phyloP scores from a whole-genome alignment of 2,797 vertebrate genomes.

The Sebastes kiyomatsui region DNA sequence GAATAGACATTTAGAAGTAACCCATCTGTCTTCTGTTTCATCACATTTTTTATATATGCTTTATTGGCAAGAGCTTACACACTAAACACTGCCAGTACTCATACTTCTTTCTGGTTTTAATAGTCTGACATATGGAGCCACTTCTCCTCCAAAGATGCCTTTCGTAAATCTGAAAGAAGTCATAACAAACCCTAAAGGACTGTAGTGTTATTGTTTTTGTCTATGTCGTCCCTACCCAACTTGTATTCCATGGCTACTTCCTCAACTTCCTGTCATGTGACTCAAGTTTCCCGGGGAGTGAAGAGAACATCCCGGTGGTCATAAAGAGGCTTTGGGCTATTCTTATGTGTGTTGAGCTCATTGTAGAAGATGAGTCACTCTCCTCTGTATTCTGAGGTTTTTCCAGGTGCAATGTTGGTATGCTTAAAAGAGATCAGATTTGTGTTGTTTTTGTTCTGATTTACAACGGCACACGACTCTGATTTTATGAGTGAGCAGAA shows the following conservation, averaged over 20 bases:
- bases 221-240: constrained; percentile 24
- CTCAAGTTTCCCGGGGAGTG: constrained; percentile 42
- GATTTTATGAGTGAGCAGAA: not conserved
- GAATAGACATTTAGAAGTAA: not conserved
- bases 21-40: not conserved
- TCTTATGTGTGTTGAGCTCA: not conserved
- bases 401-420: not conserved
- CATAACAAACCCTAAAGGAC: constrained; percentile 45
- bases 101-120: not conserved
- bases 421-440: not conserved
- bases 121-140: constrained; percentile 17
- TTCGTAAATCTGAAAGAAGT: constrained; percentile 41
- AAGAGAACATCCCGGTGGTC: constrained; percentile 36
- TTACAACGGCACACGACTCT: not conserved
- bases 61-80: not conserved
- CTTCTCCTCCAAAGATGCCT: constrained; percentile 31
- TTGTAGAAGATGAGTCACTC: not conserved
- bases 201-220: constrained; percentile 63
- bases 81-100: not conserved
- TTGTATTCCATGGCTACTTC: constrained; percentile 65
- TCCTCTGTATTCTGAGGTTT: not conserved
- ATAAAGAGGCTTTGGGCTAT: not conserved
- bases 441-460: not conserved
- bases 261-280: constrained; percentile 75
- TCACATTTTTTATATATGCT: not conserved